Evolutionary conservation across 2,113 vertebrate genomes (phyloP), one percentile per base, ranked within the genome.

Genomic region (Gadus chalcogrammus): DNA sequence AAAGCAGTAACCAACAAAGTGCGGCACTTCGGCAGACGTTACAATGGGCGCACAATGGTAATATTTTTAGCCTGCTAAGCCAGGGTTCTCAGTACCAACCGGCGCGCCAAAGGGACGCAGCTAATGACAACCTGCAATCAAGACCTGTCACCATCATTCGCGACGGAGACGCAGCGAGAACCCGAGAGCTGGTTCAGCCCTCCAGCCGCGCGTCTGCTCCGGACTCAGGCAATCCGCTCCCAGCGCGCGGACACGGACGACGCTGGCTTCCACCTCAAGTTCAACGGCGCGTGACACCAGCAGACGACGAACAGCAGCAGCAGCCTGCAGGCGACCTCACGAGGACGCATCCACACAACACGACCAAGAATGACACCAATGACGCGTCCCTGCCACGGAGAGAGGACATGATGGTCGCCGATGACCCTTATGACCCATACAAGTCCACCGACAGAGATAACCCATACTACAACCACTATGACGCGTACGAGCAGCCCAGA

Each of bases 391-490:
- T 66, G 61, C 65, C 71, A 74, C 74, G 78, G 72, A 88, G 84
- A 38, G 90, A 92, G 9, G 95, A 99, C 67, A 77, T 86, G 83
- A 99, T 99, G 97, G 90, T 93, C 58, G 96, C 93, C 1, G 96
- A 99, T 70, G 97, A 99, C 66, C 95, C 96, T 0, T 95, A 95
- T 78, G 94, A 95, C 79, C 95, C 95, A 0, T 96, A 97, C 88
- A 98, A 99, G 81, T 95, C 94, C 79, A 84, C 78, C 0, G 95
- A 98, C 60, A 88, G 91, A 76, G 96, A 97, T 80, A 99, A 97
- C 71, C 97, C 97, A 0, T 96, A 95, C 71, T 98, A 99, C 87
- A 99, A 99, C 82, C 91, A 96, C 81, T 93, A 98, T 64, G 96
- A 98, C 81, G 94, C 94, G 0, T 99, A 98, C 17, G 96, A 97